phyloP scores from a whole-genome alignment of 2,797 vertebrate species.

The Enteromius thamalakanensis region DNA sequence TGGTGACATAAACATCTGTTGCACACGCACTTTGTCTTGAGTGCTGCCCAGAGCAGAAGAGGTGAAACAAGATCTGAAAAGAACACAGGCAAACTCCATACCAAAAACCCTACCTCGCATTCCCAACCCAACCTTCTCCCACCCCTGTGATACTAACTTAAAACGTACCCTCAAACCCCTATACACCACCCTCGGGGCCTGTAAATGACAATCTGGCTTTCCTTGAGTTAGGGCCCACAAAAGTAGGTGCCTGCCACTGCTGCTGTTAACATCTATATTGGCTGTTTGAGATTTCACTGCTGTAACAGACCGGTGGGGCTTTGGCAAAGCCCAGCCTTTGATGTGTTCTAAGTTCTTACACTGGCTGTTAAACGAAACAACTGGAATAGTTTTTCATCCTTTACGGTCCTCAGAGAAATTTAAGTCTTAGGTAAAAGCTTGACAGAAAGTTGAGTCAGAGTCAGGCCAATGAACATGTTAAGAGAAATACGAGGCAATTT shows the following conservation, averaged over 20 bases:
- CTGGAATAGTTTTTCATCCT: slow-evolving; percentile 55
- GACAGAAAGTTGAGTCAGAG: slow-evolving; percentile 30
- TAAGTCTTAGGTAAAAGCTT: slow-evolving; percentile 45
- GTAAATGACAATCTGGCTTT: slow-evolving; percentile 59
- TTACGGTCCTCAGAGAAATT: slow-evolving; percentile 51
- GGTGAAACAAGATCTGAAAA: slow-evolving; percentile 53
- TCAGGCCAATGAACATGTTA: slow-evolving; percentile 21
- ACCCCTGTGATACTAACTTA: slow-evolving; percentile 27
- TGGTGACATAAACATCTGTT: slow-evolving; percentile 48
- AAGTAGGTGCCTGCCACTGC: slow-evolving; percentile 27
- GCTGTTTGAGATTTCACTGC: slow-evolving; percentile 55
- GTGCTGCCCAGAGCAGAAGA: slow-evolving; percentile 33
- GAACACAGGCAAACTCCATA: slow-evolving; percentile 32
- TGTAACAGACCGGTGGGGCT: slow-evolving; percentile 32
- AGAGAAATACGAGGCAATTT: slow-evolving; percentile 6
- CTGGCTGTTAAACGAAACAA: slow-evolving; percentile 53
- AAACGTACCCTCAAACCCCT: slow-evolving; percentile 8
- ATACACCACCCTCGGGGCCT: slow-evolving; percentile 44
- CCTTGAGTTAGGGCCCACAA: slow-evolving; percentile 40
- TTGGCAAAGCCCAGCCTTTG: slow-evolving; percentile 46
- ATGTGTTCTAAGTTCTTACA: slow-evolving; percentile 46
- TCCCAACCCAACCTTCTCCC: slow-evolving; percentile 23
- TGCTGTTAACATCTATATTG: slow-evolving; percentile 57
- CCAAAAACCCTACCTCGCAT: slow-evolving; percentile 6
- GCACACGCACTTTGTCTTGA: slow-evolving; percentile 16